These are phyloP conservation scores for Cyrtonyx montezumae DNA, from an alignment of 2,113 vertebrate genomes.

Conservation along the genomic window DNA sequence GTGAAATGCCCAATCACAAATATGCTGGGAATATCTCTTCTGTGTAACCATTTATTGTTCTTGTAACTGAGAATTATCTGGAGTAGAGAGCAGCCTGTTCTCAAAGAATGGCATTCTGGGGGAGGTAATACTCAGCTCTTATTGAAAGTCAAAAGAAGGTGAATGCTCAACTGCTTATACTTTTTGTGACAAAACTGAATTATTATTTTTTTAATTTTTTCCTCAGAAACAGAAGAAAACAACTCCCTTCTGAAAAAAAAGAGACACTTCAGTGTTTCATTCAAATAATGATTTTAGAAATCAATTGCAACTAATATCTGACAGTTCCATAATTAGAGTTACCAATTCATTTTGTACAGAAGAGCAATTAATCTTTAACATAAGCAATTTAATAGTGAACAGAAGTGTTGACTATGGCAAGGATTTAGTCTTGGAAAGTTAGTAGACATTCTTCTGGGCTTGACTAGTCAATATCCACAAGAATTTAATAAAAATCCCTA, in stretches of 20 bases:
- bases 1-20: slow-evolving; percentile 23
- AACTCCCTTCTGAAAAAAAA: slow-evolving; percentile 3
- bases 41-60: slow-evolving; percentile 23
- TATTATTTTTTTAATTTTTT: not conserved
- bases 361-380: not conserved
- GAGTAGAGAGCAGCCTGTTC: slow-evolving; percentile 9
- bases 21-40: not conserved
- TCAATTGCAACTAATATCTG: not conserved
- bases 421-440: slow-evolving; percentile 10
- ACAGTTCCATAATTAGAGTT: not conserved
- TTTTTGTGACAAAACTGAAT: not conserved
- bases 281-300: not conserved
- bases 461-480: not conserved
- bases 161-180: not conserved
- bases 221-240: not conserved
- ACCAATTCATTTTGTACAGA: not conserved
- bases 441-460: not conserved
- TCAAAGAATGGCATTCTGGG: not conserved
- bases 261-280: not conserved
- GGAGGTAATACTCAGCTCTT: not conserved
- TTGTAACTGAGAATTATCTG: slow-evolving; percentile 18
- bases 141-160: not conserved
- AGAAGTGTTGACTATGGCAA: not conserved
- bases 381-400: slow-evolving; percentile 12
- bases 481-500: slow-evolving; percentile 5